A percentile compares a stretch with the other conserved stretches of the same genome.
Evolutionary conservation across 2,797 vertebrate genomes (phyloP).

Genomic region (Halcyon smyrnensis): DNA sequence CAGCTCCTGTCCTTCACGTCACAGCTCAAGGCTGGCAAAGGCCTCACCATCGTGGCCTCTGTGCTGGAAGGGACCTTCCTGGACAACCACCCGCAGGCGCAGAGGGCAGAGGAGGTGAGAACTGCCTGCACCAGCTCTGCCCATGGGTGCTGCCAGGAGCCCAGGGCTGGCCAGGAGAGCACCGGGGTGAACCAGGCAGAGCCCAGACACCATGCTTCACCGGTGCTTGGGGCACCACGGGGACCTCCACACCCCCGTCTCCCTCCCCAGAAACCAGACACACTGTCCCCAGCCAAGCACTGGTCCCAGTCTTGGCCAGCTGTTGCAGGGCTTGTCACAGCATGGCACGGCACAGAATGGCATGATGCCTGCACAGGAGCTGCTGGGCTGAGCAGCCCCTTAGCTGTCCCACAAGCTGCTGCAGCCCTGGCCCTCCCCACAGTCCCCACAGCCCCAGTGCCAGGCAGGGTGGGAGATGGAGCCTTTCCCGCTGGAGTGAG

Average conservation of each 20-base stretch:
- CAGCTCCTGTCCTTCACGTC: constrained; percentile 95
- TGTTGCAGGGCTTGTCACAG: not conserved
- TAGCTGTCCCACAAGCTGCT: not conserved
- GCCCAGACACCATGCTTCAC: not conserved
- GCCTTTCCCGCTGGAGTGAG: not conserved
- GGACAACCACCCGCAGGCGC: constrained; percentile 87
- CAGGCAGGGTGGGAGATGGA: not conserved
- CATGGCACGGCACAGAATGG: not conserved
- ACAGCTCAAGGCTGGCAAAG: constrained; percentile 96
- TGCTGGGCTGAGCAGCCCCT: not conserved
- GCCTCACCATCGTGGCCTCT: constrained; percentile 94
- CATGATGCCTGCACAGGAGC: not conserved
- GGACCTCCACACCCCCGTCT: not conserved
- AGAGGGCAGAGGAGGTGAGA: constrained; percentile 91
- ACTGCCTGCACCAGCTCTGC: accelerated
- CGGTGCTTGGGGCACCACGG: accelerated
- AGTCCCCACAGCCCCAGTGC: not conserved
- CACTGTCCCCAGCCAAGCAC: not conserved
- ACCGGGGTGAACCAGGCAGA: accelerated
- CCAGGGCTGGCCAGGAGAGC: not conserved
- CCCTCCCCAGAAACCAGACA: not conserved
- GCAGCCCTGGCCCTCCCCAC: not conserved
- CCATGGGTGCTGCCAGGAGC: not conserved
- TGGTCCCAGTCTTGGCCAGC: not conserved
- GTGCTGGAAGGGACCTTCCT: constrained; percentile 92